These are phyloP conservation scores for Bucorvus abyssinicus DNA, from an alignment of 2,797 vertebrate species.

Conservation along the genomic window DNA sequence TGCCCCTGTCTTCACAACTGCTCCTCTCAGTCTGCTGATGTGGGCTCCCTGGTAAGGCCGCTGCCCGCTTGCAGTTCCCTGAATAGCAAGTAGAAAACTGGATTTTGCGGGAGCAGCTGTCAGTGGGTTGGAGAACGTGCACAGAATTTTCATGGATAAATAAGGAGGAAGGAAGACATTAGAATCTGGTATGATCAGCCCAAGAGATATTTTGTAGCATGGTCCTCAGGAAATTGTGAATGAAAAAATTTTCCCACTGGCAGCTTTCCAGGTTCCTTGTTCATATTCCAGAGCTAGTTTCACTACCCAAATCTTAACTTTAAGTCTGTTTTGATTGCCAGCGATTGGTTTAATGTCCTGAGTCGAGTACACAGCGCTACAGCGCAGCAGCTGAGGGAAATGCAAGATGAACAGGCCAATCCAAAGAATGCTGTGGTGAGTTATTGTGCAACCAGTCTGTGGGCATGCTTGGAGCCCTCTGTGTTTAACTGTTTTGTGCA, in stretches of 20 bases:
- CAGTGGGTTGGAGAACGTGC: not conserved
- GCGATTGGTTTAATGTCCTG: conserved; percentile 97
- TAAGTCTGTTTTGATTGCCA: conserved; percentile 63
- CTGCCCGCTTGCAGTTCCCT: not conserved
- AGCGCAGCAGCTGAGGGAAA: conserved; percentile 95
- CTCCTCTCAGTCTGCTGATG: not conserved
- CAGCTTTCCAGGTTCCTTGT: conserved; percentile 21
- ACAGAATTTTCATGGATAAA: conserved; percentile 31
- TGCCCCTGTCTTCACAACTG: not conserved
- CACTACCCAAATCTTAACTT: not conserved
- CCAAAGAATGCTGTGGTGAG: conserved; percentile 97
- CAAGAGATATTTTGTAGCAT: not conserved
- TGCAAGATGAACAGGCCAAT: conserved; percentile 98
- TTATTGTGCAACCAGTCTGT: conserved; percentile 34
- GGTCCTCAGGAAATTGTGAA: conserved; percentile 40
- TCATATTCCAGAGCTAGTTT: not conserved
- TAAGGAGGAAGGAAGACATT: conserved; percentile 11
- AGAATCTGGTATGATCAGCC: not conserved
- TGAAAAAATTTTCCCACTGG: conserved; percentile 2
- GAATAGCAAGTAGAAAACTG: conserved; percentile 17
- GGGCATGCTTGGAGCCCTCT: not conserved
- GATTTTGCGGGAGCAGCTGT: conserved; percentile 34
- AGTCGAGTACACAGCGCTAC: conserved; percentile 94
- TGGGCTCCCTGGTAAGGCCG: not conserved
- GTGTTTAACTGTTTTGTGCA: not conserved